Percentiles rank a stretch among this genome's conserved stretches.
Conservation (phyloP, 2,113 vertebrate species). For the Bombycilla garrulus region DNA sequence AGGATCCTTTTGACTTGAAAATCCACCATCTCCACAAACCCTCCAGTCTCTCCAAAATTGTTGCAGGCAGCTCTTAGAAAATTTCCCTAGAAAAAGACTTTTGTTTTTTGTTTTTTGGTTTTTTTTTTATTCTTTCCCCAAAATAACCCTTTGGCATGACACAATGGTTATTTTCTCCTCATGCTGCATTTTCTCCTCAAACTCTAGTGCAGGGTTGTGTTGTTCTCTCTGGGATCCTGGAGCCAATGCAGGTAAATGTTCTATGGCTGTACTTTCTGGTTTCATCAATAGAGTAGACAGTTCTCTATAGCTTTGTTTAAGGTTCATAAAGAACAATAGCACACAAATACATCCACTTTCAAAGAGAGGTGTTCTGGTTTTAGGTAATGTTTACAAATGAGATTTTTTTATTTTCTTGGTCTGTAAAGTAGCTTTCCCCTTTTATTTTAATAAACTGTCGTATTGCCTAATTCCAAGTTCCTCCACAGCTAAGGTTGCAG, state of each 20-base stretch:
- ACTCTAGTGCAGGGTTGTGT: background rate
- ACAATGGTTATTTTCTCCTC: background rate
- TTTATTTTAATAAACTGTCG: background rate
- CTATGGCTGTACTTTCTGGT: background rate
- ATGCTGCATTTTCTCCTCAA: background rate
- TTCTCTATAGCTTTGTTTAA: background rate
- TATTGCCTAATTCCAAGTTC: slow-evolving; percentile 10
- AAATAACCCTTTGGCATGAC: background rate
- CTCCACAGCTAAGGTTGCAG: slow-evolving; percentile 1
- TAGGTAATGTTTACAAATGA: background rate
- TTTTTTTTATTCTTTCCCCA: no score
- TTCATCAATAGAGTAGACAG: background rate
- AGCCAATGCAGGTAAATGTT: background rate
- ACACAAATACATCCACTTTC: background rate
- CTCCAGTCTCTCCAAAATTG: background rate
- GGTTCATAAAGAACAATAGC: background rate
- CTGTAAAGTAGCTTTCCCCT: background rate
- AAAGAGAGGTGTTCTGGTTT: background rate
- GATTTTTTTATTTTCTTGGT: background rate
- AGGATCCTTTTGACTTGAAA: background rate
- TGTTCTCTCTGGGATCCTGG: background rate
- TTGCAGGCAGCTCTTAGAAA: background rate
- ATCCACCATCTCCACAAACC: background rate
- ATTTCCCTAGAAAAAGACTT: background rate
- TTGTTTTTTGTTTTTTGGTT: no score